A percentile compares a stretch with the other conserved stretches of the same genome.
Conservation (phyloP, 2,113 vertebrate genomes). For the Dascyllus trimaculatus region DNA sequence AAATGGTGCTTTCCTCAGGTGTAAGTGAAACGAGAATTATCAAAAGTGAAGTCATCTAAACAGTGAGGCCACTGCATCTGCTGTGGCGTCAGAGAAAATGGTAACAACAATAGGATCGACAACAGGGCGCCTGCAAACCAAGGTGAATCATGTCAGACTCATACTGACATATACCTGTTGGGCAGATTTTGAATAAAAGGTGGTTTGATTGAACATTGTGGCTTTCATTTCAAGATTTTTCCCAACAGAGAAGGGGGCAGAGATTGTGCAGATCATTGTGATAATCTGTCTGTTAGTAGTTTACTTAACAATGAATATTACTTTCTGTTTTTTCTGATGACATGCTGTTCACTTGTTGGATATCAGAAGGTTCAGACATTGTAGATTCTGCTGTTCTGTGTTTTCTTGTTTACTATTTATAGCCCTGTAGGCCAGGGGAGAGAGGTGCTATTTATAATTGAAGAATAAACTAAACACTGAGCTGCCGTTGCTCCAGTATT, state of each 20-base stretch:
- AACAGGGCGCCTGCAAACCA: conserved; percentile 39
- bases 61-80: conserved; percentile 40
- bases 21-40: conserved; percentile 7
- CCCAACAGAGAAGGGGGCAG: background rate
- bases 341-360: conserved; percentile 14
- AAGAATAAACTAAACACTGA: background rate
- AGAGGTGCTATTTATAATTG: conserved; percentile 23
- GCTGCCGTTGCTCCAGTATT: background rate
- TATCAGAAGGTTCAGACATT: conserved; percentile 14
- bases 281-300: conserved; percentile 10
- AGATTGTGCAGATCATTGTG: conserved; percentile 7
- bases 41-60: conserved; percentile 29
- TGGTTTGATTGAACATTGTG: background rate
- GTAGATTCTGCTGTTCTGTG: conserved; percentile 5
- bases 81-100: conserved; percentile 53
- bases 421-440: conserved; percentile 21
- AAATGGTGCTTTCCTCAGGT: conserved; percentile 32
- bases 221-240: conserved; percentile 10
- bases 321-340: background rate
- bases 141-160: conserved; percentile 47
- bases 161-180: conserved; percentile 54
- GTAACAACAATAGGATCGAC: conserved; percentile 50
- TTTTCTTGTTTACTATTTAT: conserved; percentile 41
- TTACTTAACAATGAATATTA: conserved; percentile 19
- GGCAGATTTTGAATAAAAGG: conserved; percentile 14